Evolutionary conservation across 1,140 invertebrate species (phyloP), one percentile per base, ranked within the genome.

Genomic region (Holotrichia oblita): DNA sequence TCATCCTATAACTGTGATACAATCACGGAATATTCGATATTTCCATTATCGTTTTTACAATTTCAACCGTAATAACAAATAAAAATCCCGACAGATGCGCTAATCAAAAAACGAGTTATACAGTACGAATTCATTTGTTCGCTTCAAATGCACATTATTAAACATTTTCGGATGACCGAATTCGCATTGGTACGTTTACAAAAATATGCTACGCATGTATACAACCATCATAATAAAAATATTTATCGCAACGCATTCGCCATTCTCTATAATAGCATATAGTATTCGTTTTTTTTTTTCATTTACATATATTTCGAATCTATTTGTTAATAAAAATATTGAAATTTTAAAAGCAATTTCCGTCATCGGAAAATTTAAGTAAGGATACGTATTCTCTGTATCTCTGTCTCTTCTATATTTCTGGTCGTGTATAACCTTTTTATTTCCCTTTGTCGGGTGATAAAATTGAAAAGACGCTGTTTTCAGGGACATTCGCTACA

Each of bases 391-490:
- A 24, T 64, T 64, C 9, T 24, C 17, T 6, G 42, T 14, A 44
- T 44, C 6, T 17, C 17, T 17, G 61, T 64, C 22, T 64, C 61
- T 27, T 20, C 14, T 20, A 20, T 64, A 64, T 64, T 64, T 64
- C 24, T 22, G 4, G 9, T 20, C 20, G 17, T 64, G 17, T 64
- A 64, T 64, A 64, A 64, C 61, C 61, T 0, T 64, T 64, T 64
- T 64, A 64, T 64, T 64, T 64, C 61, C 61, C n/a, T 64, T 64
- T 3, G 61, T 64, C 61, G 61, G 61, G 17, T 20, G 61, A 20
- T 64, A 64, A 64, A 64, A 64, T 64, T 64, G 61, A 64, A 64
- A 64, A 64, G 61, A 17, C 61, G 61, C 61, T 64, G 59, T 64
- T 64, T 64, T 64, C 61, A 9, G 0, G 61, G 17, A 64, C 61